Percentiles rank a stretch among this genome's conserved stretches.
phyloP scores from a whole-genome alignment of 2,888 invertebrate species.

The Andrena fulva region DNA sequence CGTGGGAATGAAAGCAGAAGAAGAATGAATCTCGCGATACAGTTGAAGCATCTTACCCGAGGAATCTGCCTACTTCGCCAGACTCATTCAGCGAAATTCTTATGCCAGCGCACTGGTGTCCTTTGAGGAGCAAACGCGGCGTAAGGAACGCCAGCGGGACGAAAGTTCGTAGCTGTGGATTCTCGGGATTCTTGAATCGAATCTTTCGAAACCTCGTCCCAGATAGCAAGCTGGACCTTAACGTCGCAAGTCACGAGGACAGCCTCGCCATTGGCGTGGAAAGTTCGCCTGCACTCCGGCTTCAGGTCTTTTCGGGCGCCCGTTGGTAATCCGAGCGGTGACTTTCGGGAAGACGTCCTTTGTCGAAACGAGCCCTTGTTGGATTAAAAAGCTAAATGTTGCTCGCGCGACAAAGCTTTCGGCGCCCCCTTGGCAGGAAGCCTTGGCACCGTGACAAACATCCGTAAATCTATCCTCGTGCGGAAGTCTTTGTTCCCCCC shows the following conservation, averaged over 20 bases:
- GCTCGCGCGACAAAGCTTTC: background rate
- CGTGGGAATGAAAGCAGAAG: background rate
- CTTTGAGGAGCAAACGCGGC: background rate
- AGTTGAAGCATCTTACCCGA: too few species aligned
- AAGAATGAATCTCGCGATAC: too few species aligned
- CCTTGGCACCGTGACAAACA: constrained; percentile 55
- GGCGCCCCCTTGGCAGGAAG: constrained; percentile 43
- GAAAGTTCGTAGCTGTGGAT: background rate
- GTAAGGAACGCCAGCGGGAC: background rate
- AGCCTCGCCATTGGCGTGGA: background rate
- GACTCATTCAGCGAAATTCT: too few species aligned
- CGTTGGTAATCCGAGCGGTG: background rate
- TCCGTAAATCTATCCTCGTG: constrained; percentile 7
- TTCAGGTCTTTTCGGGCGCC: background rate
- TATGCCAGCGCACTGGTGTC: too few species aligned
- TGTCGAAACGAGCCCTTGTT: background rate
- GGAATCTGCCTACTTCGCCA: too few species aligned
- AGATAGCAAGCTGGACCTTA: background rate
- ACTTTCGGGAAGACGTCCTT: background rate
- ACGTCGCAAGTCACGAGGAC: background rate
- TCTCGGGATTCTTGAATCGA: background rate
- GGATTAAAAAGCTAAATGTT: constrained; percentile 37
- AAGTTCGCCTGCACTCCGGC: background rate
- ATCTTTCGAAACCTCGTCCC: background rate
- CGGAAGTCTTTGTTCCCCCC: constrained; percentile 26